Evolutionary conservation across 2,888 invertebrate species (phyloP).

Genomic region (Caenorhabditis sulstoni): DNA sequence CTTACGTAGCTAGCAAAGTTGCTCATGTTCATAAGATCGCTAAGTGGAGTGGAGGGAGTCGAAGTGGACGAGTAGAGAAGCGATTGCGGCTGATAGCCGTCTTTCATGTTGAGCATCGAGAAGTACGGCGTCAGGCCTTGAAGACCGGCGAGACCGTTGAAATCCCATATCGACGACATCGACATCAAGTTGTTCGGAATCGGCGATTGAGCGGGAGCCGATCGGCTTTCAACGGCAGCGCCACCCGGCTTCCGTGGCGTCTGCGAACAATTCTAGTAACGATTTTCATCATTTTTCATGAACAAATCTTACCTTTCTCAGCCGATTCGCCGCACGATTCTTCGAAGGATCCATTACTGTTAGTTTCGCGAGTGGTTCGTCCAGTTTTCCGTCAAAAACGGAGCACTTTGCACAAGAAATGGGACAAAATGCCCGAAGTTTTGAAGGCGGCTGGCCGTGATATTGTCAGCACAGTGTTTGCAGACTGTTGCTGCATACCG

Average conservation of each 20-base stretch:
- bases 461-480: conserved; percentile 20
- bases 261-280: neutral
- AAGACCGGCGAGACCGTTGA: conserved; percentile 2
- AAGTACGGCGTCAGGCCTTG: conserved; percentile 6
- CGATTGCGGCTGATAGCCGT: neutral
- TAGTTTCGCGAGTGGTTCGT: conserved; percentile 11
- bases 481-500: conserved; percentile 14
- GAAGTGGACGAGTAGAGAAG: conserved; percentile 9
- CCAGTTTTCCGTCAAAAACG: neutral
- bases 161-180: conserved; percentile 24
- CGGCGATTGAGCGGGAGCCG: conserved; percentile 3
- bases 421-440: conserved; percentile 11
- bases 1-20: conserved; percentile 36
- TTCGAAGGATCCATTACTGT: conserved; percentile 33
- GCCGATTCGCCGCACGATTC: conserved; percentile 3
- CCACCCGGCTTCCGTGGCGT: conserved; percentile 29
- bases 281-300: neutral
- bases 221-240: neutral
- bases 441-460: conserved; percentile 8
- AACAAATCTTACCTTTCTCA: conserved; percentile 26
- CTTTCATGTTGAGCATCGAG: conserved; percentile 43
- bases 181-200: neutral
- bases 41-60: conserved; percentile 15
- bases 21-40: conserved; percentile 24
- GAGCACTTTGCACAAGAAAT: conserved; percentile 8